Conservation (phyloP, 2,888 invertebrate species). For the Leptinotarsa tumamoca region DNA sequence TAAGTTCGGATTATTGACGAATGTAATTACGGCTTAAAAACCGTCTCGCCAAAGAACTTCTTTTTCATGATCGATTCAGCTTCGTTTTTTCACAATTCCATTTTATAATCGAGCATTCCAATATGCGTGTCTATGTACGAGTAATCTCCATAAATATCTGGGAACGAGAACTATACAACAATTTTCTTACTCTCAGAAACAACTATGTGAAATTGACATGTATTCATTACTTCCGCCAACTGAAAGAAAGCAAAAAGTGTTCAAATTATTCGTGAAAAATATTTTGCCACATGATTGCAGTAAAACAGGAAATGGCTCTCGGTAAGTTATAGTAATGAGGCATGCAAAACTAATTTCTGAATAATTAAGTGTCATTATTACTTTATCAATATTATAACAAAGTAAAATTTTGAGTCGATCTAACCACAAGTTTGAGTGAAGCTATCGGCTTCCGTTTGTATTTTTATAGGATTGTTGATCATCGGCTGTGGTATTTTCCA, state of each 20-base stretch:
- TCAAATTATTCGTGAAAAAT: slow-evolving; percentile 29
- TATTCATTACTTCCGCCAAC: slow-evolving; percentile 45
- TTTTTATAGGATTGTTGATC: too few relatives aligned
- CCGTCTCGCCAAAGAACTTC: neutral
- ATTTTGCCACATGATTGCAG: slow-evolving; percentile 34
- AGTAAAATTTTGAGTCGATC: too few relatives aligned
- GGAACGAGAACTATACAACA: slow-evolving; percentile 48
- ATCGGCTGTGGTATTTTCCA: too few relatives aligned
- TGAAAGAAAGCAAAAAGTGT: slow-evolving; percentile 21
- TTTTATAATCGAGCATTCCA: slow-evolving; percentile 40
- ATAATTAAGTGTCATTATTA: too few relatives aligned
- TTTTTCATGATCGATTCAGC: too few relatives aligned
- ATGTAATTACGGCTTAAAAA: neutral
- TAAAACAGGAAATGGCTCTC: slow-evolving; percentile 34
- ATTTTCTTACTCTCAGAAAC: slow-evolving; percentile 53
- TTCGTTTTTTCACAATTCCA: slow-evolving; percentile 32
- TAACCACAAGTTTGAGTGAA: too few relatives aligned
- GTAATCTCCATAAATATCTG: slow-evolving; percentile 52
- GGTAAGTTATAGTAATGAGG: slow-evolving; percentile 15
- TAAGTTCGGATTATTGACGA: neutral
- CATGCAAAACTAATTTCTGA: slow-evolving; percentile 25
- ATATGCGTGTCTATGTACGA: slow-evolving; percentile 45
- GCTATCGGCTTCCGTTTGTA: too few relatives aligned
- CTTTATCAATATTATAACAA: too few relatives aligned
- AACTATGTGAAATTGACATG: slow-evolving; percentile 56